phyloP scores from a whole-genome alignment of 2,797 vertebrate species.

The Knipowitschia caucasica region DNA sequence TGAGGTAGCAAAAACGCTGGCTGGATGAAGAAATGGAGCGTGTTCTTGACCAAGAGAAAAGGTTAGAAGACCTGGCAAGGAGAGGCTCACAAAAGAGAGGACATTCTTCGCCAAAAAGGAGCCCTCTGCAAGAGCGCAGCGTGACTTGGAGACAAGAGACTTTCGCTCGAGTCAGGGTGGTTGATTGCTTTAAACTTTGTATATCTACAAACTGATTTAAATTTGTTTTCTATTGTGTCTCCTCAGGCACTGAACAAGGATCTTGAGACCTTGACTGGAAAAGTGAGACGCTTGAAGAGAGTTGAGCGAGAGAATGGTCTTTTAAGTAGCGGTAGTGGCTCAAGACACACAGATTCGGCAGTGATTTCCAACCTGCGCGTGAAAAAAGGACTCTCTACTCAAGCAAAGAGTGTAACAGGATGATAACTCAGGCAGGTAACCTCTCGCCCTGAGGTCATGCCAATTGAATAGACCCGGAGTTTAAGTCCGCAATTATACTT shows the following conservation, averaged over 20 bases:
- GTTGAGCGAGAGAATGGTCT: constrained; percentile 89
- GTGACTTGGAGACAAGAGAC: constrained; percentile 92
- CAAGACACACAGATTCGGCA: constrained; percentile 92
- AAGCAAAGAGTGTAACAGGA: constrained; percentile 94
- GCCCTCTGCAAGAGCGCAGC: constrained; percentile 91
- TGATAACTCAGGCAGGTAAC: constrained; percentile 90
- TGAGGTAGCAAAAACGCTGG: constrained; percentile 97
- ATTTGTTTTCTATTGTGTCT: background rate
- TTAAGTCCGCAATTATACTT: too few species aligned
- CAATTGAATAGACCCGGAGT: background rate
- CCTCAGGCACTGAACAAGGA: constrained; percentile 89
- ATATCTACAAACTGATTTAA: background rate
- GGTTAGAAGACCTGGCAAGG: constrained; percentile 90
- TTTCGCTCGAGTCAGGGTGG: constrained; percentile 94
- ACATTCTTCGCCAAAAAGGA: constrained; percentile 94
- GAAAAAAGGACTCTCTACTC: constrained; percentile 92
- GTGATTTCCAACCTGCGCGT: constrained; percentile 90
- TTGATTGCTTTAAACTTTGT: background rate
- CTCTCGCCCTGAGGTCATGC: constrained; percentile 91
- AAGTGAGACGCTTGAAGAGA: constrained; percentile 91
- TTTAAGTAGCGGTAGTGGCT: constrained; percentile 86
- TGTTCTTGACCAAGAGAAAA: constrained; percentile 88
- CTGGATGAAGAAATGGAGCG: constrained; percentile 97
- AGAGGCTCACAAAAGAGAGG: constrained; percentile 89
- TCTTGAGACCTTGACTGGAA: constrained; percentile 86